These are phyloP conservation scores for Poecile montanus DNA, from an alignment of 2,797 vertebrate species.

Conservation along the genomic window DNA sequence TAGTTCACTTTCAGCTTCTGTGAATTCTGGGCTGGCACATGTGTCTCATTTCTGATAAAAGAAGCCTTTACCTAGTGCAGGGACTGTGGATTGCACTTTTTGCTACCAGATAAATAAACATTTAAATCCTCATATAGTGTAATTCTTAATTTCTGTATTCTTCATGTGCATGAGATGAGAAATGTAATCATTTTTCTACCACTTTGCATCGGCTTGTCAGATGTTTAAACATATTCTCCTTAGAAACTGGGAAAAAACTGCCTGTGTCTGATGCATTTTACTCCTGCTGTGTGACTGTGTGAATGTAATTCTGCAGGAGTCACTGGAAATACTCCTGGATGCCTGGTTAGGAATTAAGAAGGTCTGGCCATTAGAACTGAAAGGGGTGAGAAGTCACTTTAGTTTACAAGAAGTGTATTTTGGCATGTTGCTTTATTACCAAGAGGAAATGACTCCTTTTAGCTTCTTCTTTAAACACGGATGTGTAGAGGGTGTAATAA, in stretches of 20 bases:
- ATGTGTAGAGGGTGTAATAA: not conserved
- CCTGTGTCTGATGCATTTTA: not conserved
- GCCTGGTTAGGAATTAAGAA: not conserved
- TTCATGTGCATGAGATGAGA: not conserved
- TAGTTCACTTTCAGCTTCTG: not conserved
- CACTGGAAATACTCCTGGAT: not conserved
- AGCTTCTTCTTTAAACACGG: not conserved
- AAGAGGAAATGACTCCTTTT: constrained; percentile 25
- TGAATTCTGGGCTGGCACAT: not conserved
- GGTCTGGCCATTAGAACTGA: not conserved
- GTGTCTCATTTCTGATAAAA: not conserved
- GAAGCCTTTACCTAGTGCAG: not conserved
- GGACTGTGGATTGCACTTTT: not conserved
- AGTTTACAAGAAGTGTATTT: not conserved
- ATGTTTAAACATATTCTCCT: not conserved
- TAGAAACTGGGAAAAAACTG: not conserved
- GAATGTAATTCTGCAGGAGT: not conserved
- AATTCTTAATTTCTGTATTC: not conserved
- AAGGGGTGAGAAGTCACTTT: not conserved
- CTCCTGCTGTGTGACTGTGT: not conserved
- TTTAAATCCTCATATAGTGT: not conserved
- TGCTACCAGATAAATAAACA: not conserved
- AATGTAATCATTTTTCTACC: not conserved
- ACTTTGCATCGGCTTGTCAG: not conserved
- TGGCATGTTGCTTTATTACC: not conserved